Percentiles rank a stretch among this genome's conserved stretches.
Evolutionary conservation across 2,888 invertebrate species (phyloP).

Genomic region (Tenthredo mesomela): DNA sequence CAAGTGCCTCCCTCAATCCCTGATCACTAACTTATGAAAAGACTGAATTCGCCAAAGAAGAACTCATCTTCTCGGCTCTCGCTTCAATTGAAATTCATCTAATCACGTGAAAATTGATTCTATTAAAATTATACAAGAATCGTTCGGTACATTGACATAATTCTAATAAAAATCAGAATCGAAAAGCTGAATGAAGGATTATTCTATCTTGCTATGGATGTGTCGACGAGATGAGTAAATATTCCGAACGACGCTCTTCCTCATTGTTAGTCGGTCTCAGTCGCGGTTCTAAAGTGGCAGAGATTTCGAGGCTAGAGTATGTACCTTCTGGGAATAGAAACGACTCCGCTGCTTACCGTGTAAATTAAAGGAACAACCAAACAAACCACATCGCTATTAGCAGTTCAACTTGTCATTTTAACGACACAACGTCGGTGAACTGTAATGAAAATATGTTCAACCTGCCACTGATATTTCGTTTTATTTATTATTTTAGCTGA

Average conservation of each 20-base stretch:
- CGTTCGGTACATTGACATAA: background rate
- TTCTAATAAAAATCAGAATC: background rate
- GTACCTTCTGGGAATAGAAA: constrained; percentile 34
- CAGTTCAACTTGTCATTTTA: constrained; percentile 8
- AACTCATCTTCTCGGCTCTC: background rate
- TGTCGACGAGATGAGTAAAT: background rate
- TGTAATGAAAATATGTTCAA: background rate
- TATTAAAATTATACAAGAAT: background rate
- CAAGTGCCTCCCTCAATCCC: constrained; percentile 13
- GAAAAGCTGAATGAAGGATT: background rate
- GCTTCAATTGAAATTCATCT: background rate
- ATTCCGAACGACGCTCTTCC: constrained; percentile 4
- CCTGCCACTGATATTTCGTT: background rate
- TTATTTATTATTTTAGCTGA: background rate
- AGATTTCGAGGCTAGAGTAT: constrained; percentile 17
- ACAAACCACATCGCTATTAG: background rate
- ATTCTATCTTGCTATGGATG: background rate
- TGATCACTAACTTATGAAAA: background rate
- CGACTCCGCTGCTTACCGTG: constrained; percentile 3
- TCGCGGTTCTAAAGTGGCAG: constrained; percentile 2
- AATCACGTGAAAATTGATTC: background rate
- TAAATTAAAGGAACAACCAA: constrained; percentile 27
- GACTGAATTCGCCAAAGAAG: background rate
- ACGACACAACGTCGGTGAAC: constrained; percentile 5
- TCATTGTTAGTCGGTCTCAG: constrained; percentile 27